phyloP scores from a whole-genome alignment of 2,888 invertebrate genomes.

The Trachelus tabidus region DNA sequence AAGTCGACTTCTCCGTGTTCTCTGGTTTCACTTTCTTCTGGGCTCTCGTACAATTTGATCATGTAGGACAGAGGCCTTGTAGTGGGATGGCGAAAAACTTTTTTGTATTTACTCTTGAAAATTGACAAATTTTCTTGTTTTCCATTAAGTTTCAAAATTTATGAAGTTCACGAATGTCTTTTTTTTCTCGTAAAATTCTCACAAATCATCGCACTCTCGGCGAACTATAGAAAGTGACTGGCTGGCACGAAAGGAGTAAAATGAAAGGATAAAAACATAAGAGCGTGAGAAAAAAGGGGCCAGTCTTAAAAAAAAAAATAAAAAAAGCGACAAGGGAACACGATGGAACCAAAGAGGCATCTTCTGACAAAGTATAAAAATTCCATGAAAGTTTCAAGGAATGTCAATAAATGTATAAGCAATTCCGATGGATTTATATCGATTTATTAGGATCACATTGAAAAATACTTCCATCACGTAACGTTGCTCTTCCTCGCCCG shows the following conservation, averaged over 20 bases:
- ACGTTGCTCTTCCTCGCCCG: neutral
- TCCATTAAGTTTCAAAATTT: neutral
- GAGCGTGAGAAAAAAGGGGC: neutral
- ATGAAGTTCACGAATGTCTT: neutral
- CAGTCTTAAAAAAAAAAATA: neutral
- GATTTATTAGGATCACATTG: neutral
- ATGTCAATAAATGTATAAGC: neutral
- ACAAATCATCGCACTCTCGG: neutral
- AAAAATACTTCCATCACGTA: neutral
- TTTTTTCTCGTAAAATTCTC: neutral
- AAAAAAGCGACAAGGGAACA: neutral
- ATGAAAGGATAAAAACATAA: neutral
- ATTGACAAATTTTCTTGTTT: neutral
- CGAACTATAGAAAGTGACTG: neutral
- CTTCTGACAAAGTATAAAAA: neutral
- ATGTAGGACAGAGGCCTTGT: too few relatives aligned
- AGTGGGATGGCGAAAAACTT: too few relatives aligned
- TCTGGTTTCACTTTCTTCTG: neutral
- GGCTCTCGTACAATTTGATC: too few relatives aligned
- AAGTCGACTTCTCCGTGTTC: neutral
- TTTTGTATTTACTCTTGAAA: too few relatives aligned
- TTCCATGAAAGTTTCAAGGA: neutral
- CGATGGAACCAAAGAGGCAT: neutral
- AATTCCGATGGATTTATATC: neutral
- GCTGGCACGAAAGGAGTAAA: neutral